These are phyloP conservation scores for Anomalospiza imberbis DNA, from an alignment of 2,797 vertebrate species.

Conservation along the genomic window DNA sequence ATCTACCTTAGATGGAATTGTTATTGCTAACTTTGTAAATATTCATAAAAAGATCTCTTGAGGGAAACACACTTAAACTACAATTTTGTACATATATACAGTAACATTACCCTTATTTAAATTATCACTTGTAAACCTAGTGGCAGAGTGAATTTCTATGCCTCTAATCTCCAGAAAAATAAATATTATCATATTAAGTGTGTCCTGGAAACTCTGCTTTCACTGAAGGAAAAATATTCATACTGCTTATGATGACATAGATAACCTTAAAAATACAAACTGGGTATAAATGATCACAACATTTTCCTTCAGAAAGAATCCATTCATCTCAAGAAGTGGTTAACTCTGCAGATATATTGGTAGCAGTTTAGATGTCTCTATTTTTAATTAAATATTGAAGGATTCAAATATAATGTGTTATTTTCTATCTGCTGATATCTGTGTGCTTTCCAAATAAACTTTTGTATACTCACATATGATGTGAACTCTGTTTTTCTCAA, in stretches of 20 bases:
- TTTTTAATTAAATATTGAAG: not conserved
- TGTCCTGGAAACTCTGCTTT: not conserved
- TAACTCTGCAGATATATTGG: not conserved
- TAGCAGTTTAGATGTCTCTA: not conserved
- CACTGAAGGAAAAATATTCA: not conserved
- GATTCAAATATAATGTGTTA: not conserved
- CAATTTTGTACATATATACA: not conserved
- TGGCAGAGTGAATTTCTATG: not conserved
- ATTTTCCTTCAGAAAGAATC: not conserved
- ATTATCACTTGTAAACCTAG: not conserved
- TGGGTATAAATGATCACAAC: not conserved
- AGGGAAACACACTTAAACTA: not conserved
- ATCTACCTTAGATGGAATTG: not conserved
- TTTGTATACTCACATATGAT: not conserved
- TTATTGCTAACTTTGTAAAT: not conserved
- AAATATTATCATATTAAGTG: not conserved
- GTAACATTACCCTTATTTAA: not conserved
- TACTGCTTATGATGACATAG: not conserved
- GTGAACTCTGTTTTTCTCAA: not conserved
- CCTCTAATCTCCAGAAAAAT: not conserved
- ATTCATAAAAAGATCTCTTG: not conserved
- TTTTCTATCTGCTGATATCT: not conserved
- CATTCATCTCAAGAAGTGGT: not conserved
- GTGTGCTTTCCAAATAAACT: not conserved
- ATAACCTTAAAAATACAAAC: conserved; percentile 5